Conservation (phyloP, 2,113 vertebrate species). For the Columba janthina region DNA sequence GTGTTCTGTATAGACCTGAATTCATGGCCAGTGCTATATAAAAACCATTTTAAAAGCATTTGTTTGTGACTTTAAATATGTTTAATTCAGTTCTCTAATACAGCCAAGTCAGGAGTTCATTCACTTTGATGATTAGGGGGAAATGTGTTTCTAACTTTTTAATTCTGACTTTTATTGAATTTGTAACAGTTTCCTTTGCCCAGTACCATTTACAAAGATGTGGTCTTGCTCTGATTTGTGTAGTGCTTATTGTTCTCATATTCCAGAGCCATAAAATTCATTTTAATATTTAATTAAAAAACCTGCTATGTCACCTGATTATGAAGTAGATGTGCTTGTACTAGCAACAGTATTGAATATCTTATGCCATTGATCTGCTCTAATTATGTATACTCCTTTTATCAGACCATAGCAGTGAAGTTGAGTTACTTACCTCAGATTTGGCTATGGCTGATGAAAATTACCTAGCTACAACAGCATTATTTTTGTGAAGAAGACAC, state of each 20-base stretch:
- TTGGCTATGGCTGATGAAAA: background rate
- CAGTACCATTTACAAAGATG: background rate
- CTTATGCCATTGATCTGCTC: background rate
- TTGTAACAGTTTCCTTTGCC: background rate
- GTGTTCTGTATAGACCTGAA: background rate
- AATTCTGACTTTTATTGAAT: background rate
- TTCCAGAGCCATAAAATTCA: background rate
- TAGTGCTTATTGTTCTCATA: background rate
- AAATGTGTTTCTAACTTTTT: background rate
- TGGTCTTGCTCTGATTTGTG: background rate
- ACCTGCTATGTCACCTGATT: background rate
- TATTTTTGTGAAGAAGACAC: background rate
- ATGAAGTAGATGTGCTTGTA: background rate
- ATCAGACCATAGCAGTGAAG: background rate
- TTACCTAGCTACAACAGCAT: background rate
- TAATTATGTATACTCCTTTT: background rate
- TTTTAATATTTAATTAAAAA: slow-evolving; percentile 24
- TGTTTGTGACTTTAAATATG: background rate
- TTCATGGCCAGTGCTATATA: background rate
- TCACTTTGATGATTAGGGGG: background rate
- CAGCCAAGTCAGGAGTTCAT: background rate
- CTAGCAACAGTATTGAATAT: background rate
- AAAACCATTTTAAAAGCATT: background rate
- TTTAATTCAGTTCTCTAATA: background rate
- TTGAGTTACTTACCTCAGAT: background rate